Percentiles rank a stretch among this genome's conserved stretches.
phyloP scores from a whole-genome alignment of 2,113 vertebrate species.

The Mandrillus leucophaeus region DNA sequence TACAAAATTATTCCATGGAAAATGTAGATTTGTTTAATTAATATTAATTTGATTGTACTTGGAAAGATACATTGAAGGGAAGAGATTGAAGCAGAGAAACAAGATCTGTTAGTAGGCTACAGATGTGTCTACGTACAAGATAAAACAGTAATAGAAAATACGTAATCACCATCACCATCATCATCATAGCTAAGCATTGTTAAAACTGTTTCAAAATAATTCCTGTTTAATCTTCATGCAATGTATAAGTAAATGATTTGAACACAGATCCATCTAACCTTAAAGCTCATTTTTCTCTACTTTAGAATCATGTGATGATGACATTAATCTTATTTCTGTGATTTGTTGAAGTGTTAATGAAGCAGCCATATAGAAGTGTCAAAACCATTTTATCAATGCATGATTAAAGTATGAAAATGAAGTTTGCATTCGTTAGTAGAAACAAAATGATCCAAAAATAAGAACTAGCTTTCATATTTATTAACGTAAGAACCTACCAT shows the following conservation, averaged over 20 bases:
- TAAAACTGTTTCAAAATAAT: background rate
- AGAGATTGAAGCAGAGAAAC: background rate
- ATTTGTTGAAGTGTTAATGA: background rate
- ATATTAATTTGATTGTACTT: constrained; percentile 1
- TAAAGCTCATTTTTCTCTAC: background rate
- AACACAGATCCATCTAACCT: background rate
- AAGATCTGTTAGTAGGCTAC: background rate
- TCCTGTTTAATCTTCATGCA: background rate
- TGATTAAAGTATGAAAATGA: background rate
- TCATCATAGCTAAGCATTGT: background rate
- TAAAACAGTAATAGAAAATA: background rate
- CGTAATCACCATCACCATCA: background rate
- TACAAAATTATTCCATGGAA: constrained; percentile 30
- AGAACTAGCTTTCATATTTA: background rate
- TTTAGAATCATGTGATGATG: background rate
- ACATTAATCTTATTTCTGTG: background rate
- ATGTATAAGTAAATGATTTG: background rate
- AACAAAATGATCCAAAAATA: background rate
- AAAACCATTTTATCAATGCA: background rate
- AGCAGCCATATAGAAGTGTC: background rate
- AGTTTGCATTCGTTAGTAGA: background rate
- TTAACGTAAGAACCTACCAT: background rate
- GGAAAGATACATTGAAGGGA: background rate
- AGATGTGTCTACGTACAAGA: background rate
- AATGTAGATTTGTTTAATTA: constrained; percentile 41